A percentile compares a stretch with the other conserved stretches of the same genome.
These are phyloP conservation scores for Limosa lapponica DNA, from an alignment of 2,797 vertebrate species.

Conservation along the genomic window DNA sequence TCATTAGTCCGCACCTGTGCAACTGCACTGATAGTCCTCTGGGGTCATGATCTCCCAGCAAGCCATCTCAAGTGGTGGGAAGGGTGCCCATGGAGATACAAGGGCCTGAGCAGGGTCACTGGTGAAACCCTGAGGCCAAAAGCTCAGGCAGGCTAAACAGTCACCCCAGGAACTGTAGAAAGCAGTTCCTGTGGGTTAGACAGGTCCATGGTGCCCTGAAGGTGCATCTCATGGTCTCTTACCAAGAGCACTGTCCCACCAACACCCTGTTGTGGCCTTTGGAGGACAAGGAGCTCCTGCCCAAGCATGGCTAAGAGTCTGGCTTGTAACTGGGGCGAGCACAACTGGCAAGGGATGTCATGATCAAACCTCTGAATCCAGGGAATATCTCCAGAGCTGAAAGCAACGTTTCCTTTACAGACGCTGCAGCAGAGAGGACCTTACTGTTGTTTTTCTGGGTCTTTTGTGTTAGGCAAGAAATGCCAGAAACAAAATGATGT, in stretches of 20 bases:
- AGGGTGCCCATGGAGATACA: rapidly evolving
- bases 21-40: not conserved
- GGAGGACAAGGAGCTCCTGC: not conserved
- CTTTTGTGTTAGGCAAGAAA: not conserved
- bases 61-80: not conserved
- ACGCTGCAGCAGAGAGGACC: not conserved
- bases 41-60: not conserved
- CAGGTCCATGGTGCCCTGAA: rapidly evolving
- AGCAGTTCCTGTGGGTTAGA: not conserved
- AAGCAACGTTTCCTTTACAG: not conserved
- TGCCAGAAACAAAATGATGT: not conserved
- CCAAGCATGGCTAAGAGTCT: not conserved
- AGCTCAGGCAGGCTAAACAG: not conserved
- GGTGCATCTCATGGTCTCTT: not conserved
- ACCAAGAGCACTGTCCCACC: rapidly evolving
- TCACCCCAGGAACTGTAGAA: not conserved
- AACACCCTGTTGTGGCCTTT: not conserved
- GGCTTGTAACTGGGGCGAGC: not conserved
- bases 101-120: not conserved
- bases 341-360: not conserved
- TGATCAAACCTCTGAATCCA: not conserved
- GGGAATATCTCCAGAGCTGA: not conserved
- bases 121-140: not conserved
- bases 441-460: not conserved
- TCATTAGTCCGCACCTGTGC: not conserved